Conservation (phyloP, 2,113 vertebrate genomes). For the Sinocyclocheilus anshuiensis region DNA sequence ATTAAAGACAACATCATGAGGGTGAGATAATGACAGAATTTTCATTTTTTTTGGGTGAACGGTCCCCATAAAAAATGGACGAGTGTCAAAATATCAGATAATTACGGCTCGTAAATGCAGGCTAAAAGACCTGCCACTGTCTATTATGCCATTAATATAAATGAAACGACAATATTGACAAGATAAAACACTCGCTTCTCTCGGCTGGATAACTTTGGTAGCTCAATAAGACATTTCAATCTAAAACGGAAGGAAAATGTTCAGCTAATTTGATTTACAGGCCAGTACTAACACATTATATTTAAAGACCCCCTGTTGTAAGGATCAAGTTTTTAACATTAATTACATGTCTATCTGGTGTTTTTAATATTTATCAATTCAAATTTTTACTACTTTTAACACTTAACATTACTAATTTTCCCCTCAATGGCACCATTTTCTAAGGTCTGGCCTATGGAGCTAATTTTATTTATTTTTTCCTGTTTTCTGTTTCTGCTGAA, state of each 20-base stretch:
- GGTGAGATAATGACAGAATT: not conserved
- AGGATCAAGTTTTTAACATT: too few relatives aligned
- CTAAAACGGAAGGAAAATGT: not conserved
- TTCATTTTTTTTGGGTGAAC: not conserved
- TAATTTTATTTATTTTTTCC: too few relatives aligned
- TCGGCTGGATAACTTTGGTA: not conserved
- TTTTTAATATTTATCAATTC: too few relatives aligned
- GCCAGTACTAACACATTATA: not conserved
- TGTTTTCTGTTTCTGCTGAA: not conserved
- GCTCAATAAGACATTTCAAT: not conserved
- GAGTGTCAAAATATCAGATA: not conserved
- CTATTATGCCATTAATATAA: constrained; percentile 2
- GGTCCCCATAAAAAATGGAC: not conserved
- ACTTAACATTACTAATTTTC: not conserved
- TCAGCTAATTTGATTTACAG: not conserved
- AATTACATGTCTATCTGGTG: too few relatives aligned
- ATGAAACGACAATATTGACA: not conserved
- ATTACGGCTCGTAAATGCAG: not conserved
- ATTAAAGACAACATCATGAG: not conserved
- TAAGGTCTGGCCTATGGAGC: not conserved
- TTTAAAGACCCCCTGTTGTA: too few relatives aligned
- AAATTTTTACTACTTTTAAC: not conserved
- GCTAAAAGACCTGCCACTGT: not conserved
- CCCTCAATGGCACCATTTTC: not conserved
- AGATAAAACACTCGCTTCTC: not conserved